phyloP scores from a whole-genome alignment of 2,797 vertebrate species.

The Mormyrus hasselquistii region DNA sequence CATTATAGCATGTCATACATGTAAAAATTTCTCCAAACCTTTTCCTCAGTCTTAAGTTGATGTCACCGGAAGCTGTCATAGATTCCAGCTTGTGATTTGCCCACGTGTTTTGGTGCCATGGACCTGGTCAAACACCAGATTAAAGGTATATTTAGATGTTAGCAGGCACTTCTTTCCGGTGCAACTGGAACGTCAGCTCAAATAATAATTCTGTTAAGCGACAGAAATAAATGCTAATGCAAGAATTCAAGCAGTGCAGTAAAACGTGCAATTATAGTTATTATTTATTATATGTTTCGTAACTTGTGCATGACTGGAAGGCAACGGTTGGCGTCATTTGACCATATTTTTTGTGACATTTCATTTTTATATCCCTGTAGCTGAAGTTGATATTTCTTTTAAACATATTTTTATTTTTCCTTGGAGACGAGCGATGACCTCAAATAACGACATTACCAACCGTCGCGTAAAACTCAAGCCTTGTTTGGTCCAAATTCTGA shows the following conservation, averaged over 20 bases:
- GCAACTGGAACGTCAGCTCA: background rate
- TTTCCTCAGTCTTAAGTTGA: background rate
- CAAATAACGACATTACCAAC: constrained; percentile 21
- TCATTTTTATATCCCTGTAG: background rate
- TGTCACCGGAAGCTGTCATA: background rate
- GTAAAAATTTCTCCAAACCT: background rate
- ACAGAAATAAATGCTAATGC: background rate
- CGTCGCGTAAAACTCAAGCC: background rate
- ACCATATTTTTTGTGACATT: background rate
- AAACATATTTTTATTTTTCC: constrained; percentile 12
- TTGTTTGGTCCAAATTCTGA: background rate
- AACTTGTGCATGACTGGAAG: background rate
- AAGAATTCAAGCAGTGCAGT: background rate
- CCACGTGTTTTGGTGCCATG: background rate
- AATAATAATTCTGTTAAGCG: background rate
- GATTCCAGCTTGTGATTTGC: background rate
- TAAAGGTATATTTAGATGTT: background rate
- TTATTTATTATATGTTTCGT: background rate
- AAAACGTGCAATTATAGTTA: background rate
- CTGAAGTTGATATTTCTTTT: background rate
- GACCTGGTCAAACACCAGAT: background rate
- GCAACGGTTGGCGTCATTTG: background rate
- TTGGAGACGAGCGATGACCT: constrained; percentile 8
- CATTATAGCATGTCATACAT: background rate
- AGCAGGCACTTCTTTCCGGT: background rate